Conservation (phyloP, 2,888 invertebrate species). For the Lordiphosa fenestrarum region DNA sequence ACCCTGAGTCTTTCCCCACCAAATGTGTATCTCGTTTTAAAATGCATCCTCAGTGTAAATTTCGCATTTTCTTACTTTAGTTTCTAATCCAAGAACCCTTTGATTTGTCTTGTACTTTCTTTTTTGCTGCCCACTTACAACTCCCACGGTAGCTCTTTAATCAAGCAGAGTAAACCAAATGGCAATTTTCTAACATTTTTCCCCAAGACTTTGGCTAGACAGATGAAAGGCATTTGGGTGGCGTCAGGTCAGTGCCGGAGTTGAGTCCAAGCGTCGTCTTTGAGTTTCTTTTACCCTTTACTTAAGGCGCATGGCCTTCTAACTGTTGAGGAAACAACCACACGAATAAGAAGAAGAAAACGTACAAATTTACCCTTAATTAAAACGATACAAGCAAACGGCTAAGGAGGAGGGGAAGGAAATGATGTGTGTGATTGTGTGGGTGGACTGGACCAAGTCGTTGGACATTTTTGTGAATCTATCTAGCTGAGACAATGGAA, state of each 20-base stretch:
- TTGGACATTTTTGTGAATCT: slow-evolving; percentile 65
- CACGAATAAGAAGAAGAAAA: slow-evolving; percentile 64
- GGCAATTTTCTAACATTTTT: slow-evolving; percentile 36
- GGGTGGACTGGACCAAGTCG: slow-evolving; percentile 20
- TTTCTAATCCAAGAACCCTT: neutral
- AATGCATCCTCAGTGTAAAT: too few relatives aligned
- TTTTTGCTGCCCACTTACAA: slow-evolving; percentile 1
- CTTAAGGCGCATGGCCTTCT: slow-evolving; percentile 4
- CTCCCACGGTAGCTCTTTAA: slow-evolving; percentile 44
- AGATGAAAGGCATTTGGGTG: neutral
- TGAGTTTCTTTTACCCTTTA: slow-evolving; percentile 25
- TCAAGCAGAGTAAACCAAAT: slow-evolving; percentile 40
- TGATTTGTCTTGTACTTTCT: neutral
- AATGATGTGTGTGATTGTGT: neutral
- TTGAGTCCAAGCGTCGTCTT: slow-evolving; percentile 9
- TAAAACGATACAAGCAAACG: slow-evolving; percentile 63
- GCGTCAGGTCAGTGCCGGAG: neutral
- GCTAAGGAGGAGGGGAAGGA: neutral
- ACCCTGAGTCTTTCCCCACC: too few relatives aligned
- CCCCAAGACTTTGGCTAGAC: slow-evolving; percentile 2
- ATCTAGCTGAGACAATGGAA: slow-evolving; percentile 31
- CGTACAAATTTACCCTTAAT: slow-evolving; percentile 70
- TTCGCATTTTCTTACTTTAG: too few relatives aligned
- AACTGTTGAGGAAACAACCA: slow-evolving; percentile 51
- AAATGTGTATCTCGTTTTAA: too few relatives aligned